phyloP scores from a whole-genome alignment of 1,140 invertebrate genomes.

The Chelonus insularis region DNA sequence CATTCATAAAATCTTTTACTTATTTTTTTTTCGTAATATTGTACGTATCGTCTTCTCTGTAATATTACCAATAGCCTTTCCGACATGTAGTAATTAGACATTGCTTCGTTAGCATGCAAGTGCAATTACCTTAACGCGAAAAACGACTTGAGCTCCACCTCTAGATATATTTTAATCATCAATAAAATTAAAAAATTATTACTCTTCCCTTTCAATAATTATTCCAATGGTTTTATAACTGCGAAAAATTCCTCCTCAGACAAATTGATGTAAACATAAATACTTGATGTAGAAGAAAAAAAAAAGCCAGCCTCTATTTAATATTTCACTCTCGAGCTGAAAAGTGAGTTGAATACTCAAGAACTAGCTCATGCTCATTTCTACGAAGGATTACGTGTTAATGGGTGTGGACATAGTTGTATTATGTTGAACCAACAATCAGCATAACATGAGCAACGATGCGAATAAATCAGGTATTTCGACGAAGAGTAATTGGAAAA shows the following conservation, averaged over 20 bases:
- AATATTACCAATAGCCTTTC: neutral
- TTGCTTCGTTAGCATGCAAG: slow-evolving; percentile 17
- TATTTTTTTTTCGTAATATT: neutral
- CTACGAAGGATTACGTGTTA: slow-evolving; percentile 20
- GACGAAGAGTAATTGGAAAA: too few relatives aligned
- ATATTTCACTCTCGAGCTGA: neutral
- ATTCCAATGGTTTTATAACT: too few relatives aligned
- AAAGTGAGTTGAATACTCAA: neutral
- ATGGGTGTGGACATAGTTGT: slow-evolving; percentile 9
- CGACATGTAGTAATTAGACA: neutral
- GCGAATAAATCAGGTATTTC: neutral
- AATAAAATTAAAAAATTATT: neutral
- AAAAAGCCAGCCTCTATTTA: neutral
- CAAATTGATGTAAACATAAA: too few relatives aligned
- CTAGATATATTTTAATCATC: neutral
- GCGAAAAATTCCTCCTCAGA: too few relatives aligned
- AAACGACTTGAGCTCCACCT: neutral
- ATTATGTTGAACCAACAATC: neutral
- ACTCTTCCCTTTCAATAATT: neutral
- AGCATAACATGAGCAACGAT: too few relatives aligned
- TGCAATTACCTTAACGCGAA: slow-evolving; percentile 7
- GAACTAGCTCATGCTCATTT: neutral
- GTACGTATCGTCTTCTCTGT: too few relatives aligned
- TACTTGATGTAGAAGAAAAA: too few relatives aligned
- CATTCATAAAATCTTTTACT: neutral